Conservation (phyloP, 2,888 invertebrate species). For the Heliconius sara region DNA sequence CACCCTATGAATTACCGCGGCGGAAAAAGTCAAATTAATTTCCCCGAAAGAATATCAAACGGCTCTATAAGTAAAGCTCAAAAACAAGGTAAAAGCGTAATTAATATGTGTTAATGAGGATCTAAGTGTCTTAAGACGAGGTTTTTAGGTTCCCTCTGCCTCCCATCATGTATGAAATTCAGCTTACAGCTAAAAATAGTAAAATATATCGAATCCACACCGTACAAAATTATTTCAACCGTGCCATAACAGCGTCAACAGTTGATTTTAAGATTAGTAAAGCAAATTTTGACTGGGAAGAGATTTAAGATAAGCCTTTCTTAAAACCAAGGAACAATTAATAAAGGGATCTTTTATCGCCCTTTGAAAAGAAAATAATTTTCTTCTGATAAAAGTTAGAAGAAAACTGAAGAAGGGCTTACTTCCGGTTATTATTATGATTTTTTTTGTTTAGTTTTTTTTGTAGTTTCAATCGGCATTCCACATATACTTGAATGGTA, state of each 20-base stretch:
- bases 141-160: not conserved
- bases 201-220: not conserved
- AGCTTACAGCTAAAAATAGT: too few relatives aligned
- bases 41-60: too few relatives aligned
- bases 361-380: not conserved
- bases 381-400: not conserved
- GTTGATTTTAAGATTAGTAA: constrained; percentile 11
- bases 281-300: constrained; percentile 8
- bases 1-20: too few relatives aligned
- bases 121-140: too few relatives aligned
- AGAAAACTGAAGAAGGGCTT: not conserved
- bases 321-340: constrained; percentile 15
- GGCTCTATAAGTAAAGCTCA: too few relatives aligned
- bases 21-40: too few relatives aligned
- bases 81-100: too few relatives aligned
- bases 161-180: not conserved
- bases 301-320: constrained; percentile 25
- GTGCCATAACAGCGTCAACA: not conserved
- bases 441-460: too few relatives aligned
- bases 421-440: too few relatives aligned
- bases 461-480: not conserved
- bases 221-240: not conserved
- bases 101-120: too few relatives aligned
- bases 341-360: constrained; percentile 7
- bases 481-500: too few relatives aligned